Evolutionary conservation across 1,140 invertebrate genomes (phyloP).

Genomic region (Pseudomyrmex cubaensis): DNA sequence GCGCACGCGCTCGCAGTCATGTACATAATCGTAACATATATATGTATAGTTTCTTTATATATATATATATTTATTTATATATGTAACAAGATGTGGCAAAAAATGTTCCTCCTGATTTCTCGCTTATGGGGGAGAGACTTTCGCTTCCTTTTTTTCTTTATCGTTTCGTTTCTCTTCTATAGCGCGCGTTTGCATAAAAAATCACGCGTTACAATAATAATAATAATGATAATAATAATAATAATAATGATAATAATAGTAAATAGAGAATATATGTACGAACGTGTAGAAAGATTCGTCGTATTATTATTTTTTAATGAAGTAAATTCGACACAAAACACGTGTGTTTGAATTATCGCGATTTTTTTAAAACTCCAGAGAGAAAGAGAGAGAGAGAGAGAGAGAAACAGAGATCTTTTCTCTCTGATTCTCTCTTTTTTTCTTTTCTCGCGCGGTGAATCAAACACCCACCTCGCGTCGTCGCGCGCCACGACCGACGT

Average conservation of each 20-base stretch:
- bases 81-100: constrained; percentile 70
- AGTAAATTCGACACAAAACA: constrained; percentile 84
- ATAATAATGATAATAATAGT: constrained; percentile 66
- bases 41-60: constrained; percentile 30
- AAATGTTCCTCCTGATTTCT: constrained; percentile 58
- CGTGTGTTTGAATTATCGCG: constrained; percentile 26
- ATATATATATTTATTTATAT: constrained; percentile 33
- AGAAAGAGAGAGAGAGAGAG: too few relatives aligned
- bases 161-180: background rate
- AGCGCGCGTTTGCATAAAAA: constrained; percentile 3
- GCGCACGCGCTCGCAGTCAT: constrained; percentile 55
- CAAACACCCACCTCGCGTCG: background rate
- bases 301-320: constrained; percentile 74
- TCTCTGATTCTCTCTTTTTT: too few relatives aligned
- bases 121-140: constrained; percentile 10
- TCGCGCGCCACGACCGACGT: constrained; percentile 7
- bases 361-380: background rate
- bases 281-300: constrained; percentile 85
- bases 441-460: background rate
- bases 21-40: constrained; percentile 49
- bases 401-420: too few relatives aligned
- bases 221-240: constrained; percentile 67
- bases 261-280: constrained; percentile 81
- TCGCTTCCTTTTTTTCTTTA: background rate
- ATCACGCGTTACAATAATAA: constrained; percentile 55